Evolutionary conservation across 2,113 vertebrate genomes (phyloP).

Genomic region (Ctenomys sociabilis): DNA sequence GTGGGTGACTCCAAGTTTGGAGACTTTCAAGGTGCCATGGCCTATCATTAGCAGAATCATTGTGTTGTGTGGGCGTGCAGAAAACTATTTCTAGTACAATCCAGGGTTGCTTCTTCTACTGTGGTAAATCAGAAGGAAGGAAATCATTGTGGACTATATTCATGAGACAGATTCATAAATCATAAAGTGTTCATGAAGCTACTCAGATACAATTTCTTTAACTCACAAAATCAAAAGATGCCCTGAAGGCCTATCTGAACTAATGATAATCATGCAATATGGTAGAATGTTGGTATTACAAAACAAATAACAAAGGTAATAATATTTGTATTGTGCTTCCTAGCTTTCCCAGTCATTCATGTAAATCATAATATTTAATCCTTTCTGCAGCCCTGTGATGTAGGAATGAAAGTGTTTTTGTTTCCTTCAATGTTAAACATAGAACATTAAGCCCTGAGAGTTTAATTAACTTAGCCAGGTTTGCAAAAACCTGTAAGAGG

Average conservation of each 20-base stretch:
- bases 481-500: not conserved
- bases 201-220: slow-evolving; percentile 4
- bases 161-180: not conserved
- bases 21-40: not conserved
- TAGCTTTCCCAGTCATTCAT: not conserved
- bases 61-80: not conserved
- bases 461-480: slow-evolving; percentile 6
- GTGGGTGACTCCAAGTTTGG: not conserved
- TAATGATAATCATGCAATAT: not conserved
- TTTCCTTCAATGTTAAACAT: not conserved
- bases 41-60: not conserved
- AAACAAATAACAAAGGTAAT: not conserved
- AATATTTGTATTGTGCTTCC: slow-evolving; percentile 9
- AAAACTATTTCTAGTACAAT: not conserved
- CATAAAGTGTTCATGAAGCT: not conserved
- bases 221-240: not conserved
- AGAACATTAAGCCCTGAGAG: not conserved
- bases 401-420: slow-evolving; percentile 46
- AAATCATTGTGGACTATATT: not conserved
- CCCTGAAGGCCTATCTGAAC: not conserved
- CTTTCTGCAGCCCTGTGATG: not conserved
- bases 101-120: not conserved
- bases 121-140: slow-evolving; percentile 33
- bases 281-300: not conserved
- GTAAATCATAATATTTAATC: slow-evolving; percentile 1